These are phyloP conservation scores for Pimephales promelas DNA, from an alignment of 2,113 vertebrate species.

Conservation along the genomic window DNA sequence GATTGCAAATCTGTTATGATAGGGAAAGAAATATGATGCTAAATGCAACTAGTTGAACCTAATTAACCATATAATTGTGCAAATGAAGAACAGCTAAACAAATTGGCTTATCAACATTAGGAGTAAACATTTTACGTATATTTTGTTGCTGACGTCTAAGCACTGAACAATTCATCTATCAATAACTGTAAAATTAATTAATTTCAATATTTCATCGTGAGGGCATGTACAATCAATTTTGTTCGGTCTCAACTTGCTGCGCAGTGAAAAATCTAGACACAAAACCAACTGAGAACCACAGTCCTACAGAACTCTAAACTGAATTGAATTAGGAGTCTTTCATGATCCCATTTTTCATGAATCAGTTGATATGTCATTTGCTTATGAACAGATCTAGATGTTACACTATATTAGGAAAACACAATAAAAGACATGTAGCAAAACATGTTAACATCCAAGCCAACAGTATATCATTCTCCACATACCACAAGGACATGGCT, in stretches of 20 bases:
- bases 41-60: not conserved
- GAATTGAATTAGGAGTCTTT: not conserved
- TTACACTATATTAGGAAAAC: not conserved
- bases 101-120: not conserved
- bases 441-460: not conserved
- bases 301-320: not conserved
- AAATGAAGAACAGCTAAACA: not conserved
- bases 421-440: not conserved
- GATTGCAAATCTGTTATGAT: not conserved
- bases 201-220: not conserved
- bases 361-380: not conserved
- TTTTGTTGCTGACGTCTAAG: not conserved
- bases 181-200: not conserved
- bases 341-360: not conserved
- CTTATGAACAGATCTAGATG: not conserved
- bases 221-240: not conserved
- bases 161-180: not conserved
- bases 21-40: not conserved
- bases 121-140: not conserved
- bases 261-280: not conserved
- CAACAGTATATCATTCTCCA: constrained; percentile 41
- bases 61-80: not conserved
- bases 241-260: not conserved
- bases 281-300: not conserved
- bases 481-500: constrained; percentile 55